Conservation (phyloP, 2,888 invertebrate genomes). For the Uropetala carovei region DNA sequence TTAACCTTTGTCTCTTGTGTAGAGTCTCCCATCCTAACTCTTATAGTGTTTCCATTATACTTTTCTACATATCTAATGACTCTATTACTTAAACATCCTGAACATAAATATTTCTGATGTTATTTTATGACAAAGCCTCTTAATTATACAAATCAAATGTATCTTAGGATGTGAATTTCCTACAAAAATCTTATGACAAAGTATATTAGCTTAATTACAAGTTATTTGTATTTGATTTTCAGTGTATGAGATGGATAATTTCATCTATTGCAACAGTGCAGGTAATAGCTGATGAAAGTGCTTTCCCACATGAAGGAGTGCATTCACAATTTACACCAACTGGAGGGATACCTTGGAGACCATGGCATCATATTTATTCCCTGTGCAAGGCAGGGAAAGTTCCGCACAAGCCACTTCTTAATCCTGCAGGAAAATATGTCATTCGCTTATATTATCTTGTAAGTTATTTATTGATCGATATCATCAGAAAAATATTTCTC, state of each 20-base stretch:
- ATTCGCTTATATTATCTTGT: constrained; percentile 26
- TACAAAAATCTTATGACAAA: no score
- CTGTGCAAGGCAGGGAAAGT: constrained; percentile 65
- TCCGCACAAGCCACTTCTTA: neutral
- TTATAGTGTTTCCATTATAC: no score
- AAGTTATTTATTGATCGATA: no score
- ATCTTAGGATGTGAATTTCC: no score
- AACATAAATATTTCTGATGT: neutral
- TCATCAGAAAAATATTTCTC: no score
- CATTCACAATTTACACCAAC: constrained; percentile 48
- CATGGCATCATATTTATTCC: constrained; percentile 67
- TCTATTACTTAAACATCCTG: neutral
- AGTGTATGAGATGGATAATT: constrained; percentile 50
- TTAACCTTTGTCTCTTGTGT: no score
- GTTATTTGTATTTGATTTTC: neutral
- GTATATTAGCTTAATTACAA: no score
- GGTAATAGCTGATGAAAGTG: neutral
- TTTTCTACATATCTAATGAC: no score
- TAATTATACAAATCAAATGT: no score
- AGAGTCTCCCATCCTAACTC: no score
- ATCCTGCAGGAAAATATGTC: constrained; percentile 33
- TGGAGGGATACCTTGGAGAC: constrained; percentile 65
- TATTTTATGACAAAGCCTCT: neutral
- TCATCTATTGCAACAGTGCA: constrained; percentile 26
- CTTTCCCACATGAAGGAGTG: constrained; percentile 10